phyloP scores from a whole-genome alignment of 2,888 invertebrate species.

The Balanococcus diminutus region DNA sequence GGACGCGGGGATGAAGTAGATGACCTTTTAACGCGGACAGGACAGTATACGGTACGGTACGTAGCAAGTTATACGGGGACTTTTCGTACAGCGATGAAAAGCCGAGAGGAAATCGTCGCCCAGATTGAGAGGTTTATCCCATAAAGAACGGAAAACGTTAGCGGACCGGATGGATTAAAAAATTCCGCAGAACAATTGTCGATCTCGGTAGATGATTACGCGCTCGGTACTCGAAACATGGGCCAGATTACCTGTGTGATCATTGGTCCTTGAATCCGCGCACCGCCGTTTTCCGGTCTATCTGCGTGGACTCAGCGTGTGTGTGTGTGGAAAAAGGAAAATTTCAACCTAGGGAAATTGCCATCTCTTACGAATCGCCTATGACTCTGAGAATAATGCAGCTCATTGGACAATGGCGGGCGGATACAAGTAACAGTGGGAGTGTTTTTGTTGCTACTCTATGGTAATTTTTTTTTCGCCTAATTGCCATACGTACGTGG shows the following conservation, averaged over 20 bases:
- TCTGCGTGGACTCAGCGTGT: not conserved
- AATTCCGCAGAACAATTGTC: constrained; percentile 46
- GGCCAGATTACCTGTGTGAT: constrained; percentile 53
- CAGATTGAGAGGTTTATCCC: constrained; percentile 45
- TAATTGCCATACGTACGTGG: not conserved
- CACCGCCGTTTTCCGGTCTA: constrained; percentile 44
- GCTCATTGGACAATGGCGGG: constrained; percentile 45
- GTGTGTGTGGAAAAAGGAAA: constrained; percentile 33
- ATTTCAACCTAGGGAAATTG: constrained; percentile 33
- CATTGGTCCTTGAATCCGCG: constrained; percentile 54
- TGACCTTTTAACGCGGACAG: constrained; percentile 42
- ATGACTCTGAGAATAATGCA: constrained; percentile 31
- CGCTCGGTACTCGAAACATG: not conserved
- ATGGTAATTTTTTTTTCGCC: constrained; percentile 21
- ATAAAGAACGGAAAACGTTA: constrained; percentile 43
- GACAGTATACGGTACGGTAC: not conserved
- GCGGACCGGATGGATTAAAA: constrained; percentile 39
- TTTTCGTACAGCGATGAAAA: not conserved
- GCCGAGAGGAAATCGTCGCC: constrained; percentile 50
- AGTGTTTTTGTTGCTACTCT: constrained; percentile 21
- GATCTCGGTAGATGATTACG: constrained; percentile 47
- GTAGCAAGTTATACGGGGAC: constrained; percentile 17
- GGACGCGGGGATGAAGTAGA: constrained; percentile 28
- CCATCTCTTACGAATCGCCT: constrained; percentile 43
- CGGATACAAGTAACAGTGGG: constrained; percentile 44